A percentile compares a stretch with the other conserved stretches of the same genome.
phyloP scores from a whole-genome alignment of 2,888 invertebrate genomes.

The Vanessa cardui region DNA sequence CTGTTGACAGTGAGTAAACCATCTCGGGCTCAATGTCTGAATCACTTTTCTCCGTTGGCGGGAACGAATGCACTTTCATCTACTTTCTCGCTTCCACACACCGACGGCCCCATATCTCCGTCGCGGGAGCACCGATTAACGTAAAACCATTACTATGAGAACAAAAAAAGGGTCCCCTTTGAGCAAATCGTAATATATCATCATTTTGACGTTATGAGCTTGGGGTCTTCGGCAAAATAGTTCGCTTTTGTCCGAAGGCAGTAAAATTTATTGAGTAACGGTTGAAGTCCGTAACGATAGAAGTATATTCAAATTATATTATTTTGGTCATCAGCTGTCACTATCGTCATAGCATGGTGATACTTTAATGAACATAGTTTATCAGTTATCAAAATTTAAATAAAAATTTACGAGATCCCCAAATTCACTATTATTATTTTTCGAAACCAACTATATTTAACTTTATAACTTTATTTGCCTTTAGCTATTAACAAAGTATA shows the following conservation, averaged over 20 bases:
- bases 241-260: conserved; percentile 68
- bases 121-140: conserved; percentile 69
- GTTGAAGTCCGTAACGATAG: conserved; percentile 50
- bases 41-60: conserved; percentile 73
- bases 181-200: conserved; percentile 82
- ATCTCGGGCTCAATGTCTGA: conserved; percentile 66
- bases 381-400: no score
- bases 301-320: conserved; percentile 28
- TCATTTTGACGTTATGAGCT: conserved; percentile 75
- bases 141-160: conserved; percentile 79
- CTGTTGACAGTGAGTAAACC: conserved; percentile 74
- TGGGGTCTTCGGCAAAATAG: conserved; percentile 67
- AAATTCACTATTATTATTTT: no score
- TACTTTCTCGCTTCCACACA: conserved; percentile 52
- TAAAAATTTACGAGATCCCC: no score
- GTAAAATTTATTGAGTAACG: conserved; percentile 76
- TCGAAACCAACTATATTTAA: no score
- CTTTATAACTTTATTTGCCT: no score
- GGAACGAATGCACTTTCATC: conserved; percentile 67
- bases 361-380: no score
- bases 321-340: conserved; percentile 2
- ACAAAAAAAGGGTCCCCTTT: conserved; percentile 82
- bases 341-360: background rate
- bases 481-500: no score
- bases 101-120: conserved; percentile 16